Base-by-base conservation (phyloP, 2,888 invertebrate species). In the Teinopalpus imperialis region DNA sequence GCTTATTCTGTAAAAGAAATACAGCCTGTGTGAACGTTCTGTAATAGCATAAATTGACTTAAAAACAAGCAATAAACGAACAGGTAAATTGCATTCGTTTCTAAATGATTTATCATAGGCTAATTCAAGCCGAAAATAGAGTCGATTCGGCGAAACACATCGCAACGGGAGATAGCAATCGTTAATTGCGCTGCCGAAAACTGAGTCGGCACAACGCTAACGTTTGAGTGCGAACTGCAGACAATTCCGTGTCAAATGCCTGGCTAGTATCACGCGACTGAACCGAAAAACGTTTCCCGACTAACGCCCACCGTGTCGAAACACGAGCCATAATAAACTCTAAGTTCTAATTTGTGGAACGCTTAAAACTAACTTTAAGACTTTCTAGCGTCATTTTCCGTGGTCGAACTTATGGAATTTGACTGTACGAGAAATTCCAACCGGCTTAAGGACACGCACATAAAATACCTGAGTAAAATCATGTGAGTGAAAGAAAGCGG, bases 171-270 rank as follows among this genome's bases (percentile, higher is more conserved):
- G 82, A 82, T 82, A 81, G 71, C 74, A 53, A 85, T 83, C 83
- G 59, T 64, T 81, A 83, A 85, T 83, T 81, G 81, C 72, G 69
- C 50, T 64, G 69, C 79, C 75, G 72, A 72, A 82, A 79, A 73
- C 66, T 77, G 71, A 69, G 74, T 68, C 66, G 66, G 65, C 72
- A 67, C 9, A 68, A 74, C 71, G 75, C 71, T 74, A 79, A 80
- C 76, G 78, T 83, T 80, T 77, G 75, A 80, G 83, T 81, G 82
- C 73, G 77, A 80, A 78, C 75, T 74, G 75, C 75, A 66, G 69
- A 70, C 70, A 63, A 69, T 75, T 64, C 64, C 81, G 80, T 78
- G 81, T 79, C 80, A 77, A 79, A 76, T 58, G 63, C 64, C 68
- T 56, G 62, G 56, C 53, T 39, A 34, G 31, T 59, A 75, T 77